Evolutionary conservation across 2,888 invertebrate species (phyloP), one percentile per base, ranked within the genome.

Genomic region (Tridacna crocea): DNA sequence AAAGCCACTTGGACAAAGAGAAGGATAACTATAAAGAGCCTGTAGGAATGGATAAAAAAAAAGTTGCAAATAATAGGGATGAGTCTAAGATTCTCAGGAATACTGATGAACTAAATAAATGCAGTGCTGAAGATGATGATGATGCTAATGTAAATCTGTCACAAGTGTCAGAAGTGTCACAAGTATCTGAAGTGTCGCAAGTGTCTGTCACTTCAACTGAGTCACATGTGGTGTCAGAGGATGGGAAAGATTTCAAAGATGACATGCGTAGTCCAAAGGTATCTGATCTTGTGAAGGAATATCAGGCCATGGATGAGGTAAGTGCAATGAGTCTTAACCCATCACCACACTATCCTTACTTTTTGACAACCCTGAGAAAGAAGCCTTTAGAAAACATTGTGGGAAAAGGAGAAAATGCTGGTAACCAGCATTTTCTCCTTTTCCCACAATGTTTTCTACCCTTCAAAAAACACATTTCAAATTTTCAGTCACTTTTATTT

Each of bases 261-360:
- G 48, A 51, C n/a, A 0, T n/a, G 11, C 47, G 55, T 46, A 68
- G 46, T 75, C 74, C 74, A 12, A 63, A 48, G 65, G 47, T 72
- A n/a, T 26, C 81, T 46, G 81, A 81, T 26, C 80, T 85, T 15
- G 85, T 82, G n/a, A 77, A 46, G 58, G 75, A 79, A 36, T 85
- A 77, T 70, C 58, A 82, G 58, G 78, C 79, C 55, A 48, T 85
- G 55, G 79, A 72, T 72, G 85, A 85, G 82, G 85, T 85, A 78
- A 61, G 70, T 55, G 12, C 19, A 48, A 46, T 63, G 22, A n/a
- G 4, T 6, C 24, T 36, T 36, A 36, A 36, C 36, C 36, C 36
- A 4, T 36, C 8, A 4, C 36, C 36, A 8, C 36, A 36, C 36
- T 4, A 36, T 36, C 3, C 36, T 4, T n/a, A 8, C 36, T 8